Conservation (phyloP, 1,140 invertebrate genomes). For the Bombus polaris region DNA sequence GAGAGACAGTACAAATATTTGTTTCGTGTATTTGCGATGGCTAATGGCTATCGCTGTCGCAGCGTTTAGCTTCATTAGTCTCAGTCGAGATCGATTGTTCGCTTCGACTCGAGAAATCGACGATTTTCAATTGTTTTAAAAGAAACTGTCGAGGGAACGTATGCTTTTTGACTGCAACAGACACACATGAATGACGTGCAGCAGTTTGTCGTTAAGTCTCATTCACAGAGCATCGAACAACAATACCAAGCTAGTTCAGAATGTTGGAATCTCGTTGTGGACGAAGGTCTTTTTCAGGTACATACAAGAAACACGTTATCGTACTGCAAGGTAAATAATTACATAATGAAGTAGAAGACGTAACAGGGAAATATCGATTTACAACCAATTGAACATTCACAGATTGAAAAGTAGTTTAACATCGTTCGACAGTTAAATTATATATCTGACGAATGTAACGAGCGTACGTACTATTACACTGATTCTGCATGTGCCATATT, state of each 20-base stretch:
- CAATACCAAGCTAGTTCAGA: constrained; percentile 67
- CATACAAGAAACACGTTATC: constrained; percentile 28
- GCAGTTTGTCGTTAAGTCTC: constrained; percentile 70
- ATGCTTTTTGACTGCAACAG: constrained; percentile 30
- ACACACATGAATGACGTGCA: constrained; percentile 78
- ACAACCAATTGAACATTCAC: background rate
- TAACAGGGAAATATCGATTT: constrained; percentile 3
- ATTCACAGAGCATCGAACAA: constrained; percentile 61
- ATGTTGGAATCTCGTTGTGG: constrained; percentile 78
- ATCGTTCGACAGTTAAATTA: background rate
- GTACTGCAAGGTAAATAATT: constrained; percentile 33
- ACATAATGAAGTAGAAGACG: constrained; percentile 10
- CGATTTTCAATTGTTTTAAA: background rate
- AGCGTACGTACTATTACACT: background rate
- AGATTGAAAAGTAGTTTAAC: constrained; percentile 9
- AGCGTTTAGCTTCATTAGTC: too few species aligned
- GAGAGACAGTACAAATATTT: background rate
- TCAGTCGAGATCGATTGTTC: background rate
- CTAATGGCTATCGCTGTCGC: background rate
- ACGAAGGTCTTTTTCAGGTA: constrained; percentile 80
- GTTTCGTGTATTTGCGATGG: background rate
- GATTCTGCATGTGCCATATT: background rate
- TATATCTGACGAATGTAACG: background rate
- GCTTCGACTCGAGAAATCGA: background rate
- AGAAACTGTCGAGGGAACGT: background rate